Percentiles rank a stretch among this genome's conserved stretches.
Evolutionary conservation across 2,888 invertebrate genomes (phyloP).

Genomic region (Microdon myrmicae): DNA sequence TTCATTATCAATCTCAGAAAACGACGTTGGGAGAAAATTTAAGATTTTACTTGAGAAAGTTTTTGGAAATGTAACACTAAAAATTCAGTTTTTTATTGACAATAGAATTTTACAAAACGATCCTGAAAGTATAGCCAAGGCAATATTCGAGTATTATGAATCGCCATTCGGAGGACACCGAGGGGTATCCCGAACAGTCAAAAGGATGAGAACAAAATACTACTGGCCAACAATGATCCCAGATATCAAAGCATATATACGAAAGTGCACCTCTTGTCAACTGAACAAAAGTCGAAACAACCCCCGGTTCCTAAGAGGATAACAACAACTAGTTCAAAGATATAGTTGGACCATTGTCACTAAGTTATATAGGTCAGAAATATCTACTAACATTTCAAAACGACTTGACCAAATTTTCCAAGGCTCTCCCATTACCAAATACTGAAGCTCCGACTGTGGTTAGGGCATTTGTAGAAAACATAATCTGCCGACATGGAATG

Average conservation of each 20-base stretch:
- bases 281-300: too few relatives aligned
- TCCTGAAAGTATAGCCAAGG: too few relatives aligned
- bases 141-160: background rate
- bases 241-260: too few relatives aligned
- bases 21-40: too few relatives aligned
- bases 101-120: background rate
- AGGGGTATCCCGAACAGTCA: background rate
- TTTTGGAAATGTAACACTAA: too few relatives aligned
- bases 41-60: too few relatives aligned
- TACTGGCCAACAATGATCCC: too few relatives aligned
- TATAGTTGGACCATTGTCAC: slow-evolving; percentile 4
- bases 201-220: too few relatives aligned
- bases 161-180: background rate
- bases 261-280: too few relatives aligned
- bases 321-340: slow-evolving; percentile 1
- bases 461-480: slow-evolving; percentile 13
- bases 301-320: slow-evolving; percentile 12
- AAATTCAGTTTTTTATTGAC: background rate
- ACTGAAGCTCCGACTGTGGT: slow-evolving; percentile 22
- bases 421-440: slow-evolving; percentile 13
- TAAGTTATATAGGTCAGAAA: slow-evolving; percentile 12
- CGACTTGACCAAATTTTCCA: slow-evolving; percentile 20
- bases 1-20: too few relatives aligned
- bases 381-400: slow-evolving; percentile 28
- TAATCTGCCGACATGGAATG: slow-evolving; percentile 9